Conservation (phyloP, 2,888 invertebrate species). For the Epistrophe eligans region DNA sequence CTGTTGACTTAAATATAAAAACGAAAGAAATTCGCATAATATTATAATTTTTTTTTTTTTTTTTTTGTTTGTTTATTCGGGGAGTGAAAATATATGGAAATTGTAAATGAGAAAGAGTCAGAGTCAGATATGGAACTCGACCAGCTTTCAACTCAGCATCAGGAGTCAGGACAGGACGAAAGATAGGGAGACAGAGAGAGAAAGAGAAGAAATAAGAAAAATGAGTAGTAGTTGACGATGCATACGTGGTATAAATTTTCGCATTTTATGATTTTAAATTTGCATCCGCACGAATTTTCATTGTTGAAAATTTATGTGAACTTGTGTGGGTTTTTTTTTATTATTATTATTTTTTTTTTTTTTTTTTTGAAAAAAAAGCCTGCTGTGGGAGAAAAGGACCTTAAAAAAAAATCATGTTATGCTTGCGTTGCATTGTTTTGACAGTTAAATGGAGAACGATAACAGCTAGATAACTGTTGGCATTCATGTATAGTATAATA, state of each 20-base stretch:
- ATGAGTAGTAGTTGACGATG: constrained; percentile 73
- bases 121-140: constrained; percentile 10
- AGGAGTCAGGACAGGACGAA: background rate
- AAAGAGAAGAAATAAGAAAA: background rate
- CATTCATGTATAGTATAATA: background rate
- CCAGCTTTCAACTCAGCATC: background rate
- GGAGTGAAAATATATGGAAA: constrained; percentile 54
- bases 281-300: constrained; percentile 74
- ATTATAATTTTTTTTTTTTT: background rate
- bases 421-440: constrained; percentile 69
- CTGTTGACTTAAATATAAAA: constrained; percentile 39
- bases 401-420: constrained; percentile 34
- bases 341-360: background rate
- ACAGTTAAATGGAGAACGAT: constrained; percentile 52
- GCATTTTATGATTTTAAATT: constrained; percentile 75
- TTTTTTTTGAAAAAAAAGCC: background rate
- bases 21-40: constrained; percentile 62
- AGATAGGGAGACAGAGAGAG: background rate
- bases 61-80: constrained; percentile 31
- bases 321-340: background rate
- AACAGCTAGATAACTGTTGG: constrained; percentile 11
- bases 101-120: constrained; percentile 35
- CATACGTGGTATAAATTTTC: constrained; percentile 74
- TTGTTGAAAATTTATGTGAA: constrained; percentile 65
- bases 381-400: background rate